phyloP scores from a whole-genome alignment of 1,140 invertebrate species.

The Hormaphis cornu region DNA sequence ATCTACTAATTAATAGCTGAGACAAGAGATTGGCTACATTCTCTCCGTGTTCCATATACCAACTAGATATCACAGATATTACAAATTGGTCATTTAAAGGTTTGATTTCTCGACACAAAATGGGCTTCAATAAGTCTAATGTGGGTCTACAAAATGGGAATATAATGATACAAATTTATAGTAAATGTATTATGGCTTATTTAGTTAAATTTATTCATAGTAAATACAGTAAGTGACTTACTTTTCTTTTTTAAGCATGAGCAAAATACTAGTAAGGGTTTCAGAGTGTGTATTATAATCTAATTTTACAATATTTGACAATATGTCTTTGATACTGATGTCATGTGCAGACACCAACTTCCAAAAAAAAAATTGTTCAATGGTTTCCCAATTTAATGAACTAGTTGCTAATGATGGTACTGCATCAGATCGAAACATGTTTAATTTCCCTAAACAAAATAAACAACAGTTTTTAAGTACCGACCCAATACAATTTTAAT shows the following conservation, averaged over 20 bases:
- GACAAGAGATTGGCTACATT: slow-evolving; percentile 76
- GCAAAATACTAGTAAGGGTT: slow-evolving; percentile 79
- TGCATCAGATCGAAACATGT: slow-evolving; percentile 68
- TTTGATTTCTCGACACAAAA: slow-evolving; percentile 68
- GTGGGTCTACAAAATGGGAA: slow-evolving; percentile 55
- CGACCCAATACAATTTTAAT: neutral
- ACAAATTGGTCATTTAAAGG: slow-evolving; percentile 66
- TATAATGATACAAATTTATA: neutral
- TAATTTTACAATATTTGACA: slow-evolving; percentile 81
- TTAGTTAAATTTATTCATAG: neutral
- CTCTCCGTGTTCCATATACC: slow-evolving; percentile 77
- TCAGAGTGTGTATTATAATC: slow-evolving; percentile 82
- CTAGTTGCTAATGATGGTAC: slow-evolving; percentile 62
- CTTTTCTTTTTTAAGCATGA: slow-evolving; percentile 86
- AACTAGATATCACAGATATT: slow-evolving; percentile 80
- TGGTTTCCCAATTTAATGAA: slow-evolving; percentile 89
- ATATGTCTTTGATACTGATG: slow-evolving; percentile 76
- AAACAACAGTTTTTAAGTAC: neutral
- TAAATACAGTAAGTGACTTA: slow-evolving; percentile 42
- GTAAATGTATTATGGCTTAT: neutral
- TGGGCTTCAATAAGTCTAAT: slow-evolving; percentile 69
- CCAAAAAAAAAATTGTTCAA: slow-evolving; percentile 95
- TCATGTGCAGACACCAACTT: slow-evolving; percentile 87
- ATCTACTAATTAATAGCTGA: slow-evolving; percentile 63
- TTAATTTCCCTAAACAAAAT: slow-evolving; percentile 44